Conservation (phyloP, 2,888 invertebrate genomes). For the Mystacides longicornis region DNA sequence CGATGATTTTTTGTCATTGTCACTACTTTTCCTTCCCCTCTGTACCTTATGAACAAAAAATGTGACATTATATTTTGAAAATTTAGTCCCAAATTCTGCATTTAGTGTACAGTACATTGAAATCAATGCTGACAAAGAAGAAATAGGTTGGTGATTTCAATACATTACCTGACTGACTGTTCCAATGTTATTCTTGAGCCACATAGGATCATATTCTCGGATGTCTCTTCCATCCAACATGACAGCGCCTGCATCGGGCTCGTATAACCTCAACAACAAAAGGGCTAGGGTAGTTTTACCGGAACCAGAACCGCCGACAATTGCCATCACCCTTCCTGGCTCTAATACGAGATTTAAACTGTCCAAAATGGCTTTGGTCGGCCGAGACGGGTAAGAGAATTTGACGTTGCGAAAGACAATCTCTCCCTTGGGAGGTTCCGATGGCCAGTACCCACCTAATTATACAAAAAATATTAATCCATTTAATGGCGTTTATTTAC, state of each 20-base stretch:
- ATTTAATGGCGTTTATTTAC: background rate
- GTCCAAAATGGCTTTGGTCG: constrained; percentile 51
- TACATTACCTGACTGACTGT: constrained; percentile 73
- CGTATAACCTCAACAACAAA: constrained; percentile 77
- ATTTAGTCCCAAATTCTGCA: too few species aligned
- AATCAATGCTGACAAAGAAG: too few species aligned
- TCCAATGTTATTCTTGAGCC: constrained; percentile 82
- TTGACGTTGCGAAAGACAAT: constrained; percentile 66
- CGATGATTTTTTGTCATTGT: too few species aligned
- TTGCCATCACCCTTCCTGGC: constrained; percentile 67
- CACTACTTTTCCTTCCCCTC: too few species aligned
- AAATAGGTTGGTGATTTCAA: too few species aligned
- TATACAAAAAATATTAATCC: constrained; percentile 13
- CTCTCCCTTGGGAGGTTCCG: constrained; percentile 54
- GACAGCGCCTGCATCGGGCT: constrained; percentile 66
- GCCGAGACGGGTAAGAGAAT: constrained; percentile 65
- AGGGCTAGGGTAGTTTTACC: constrained; percentile 91
- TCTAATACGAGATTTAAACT: constrained; percentile 59
- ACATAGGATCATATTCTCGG: constrained; percentile 66
- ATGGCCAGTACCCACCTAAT: constrained; percentile 56
- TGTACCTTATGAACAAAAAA: too few species aligned
- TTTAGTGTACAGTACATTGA: too few species aligned
- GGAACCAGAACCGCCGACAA: constrained; percentile 86
- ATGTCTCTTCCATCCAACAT: constrained; percentile 73
- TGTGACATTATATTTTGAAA: too few species aligned